Conservation (phyloP, 2,888 invertebrate species). For the Nematopogon swammerdamellus region DNA sequence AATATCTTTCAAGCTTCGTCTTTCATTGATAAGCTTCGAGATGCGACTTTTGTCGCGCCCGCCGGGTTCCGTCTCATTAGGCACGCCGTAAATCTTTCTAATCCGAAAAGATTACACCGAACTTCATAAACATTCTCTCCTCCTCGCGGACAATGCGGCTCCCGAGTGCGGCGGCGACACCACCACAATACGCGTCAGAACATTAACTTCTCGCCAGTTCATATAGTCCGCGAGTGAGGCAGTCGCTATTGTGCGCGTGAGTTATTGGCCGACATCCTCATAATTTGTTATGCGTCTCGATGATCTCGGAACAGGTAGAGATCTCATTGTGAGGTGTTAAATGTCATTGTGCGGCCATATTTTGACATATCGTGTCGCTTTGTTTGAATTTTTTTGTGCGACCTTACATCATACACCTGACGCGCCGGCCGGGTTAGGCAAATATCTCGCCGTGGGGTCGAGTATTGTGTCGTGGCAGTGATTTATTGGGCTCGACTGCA, state of each 20-base stretch:
- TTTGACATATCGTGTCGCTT: slow-evolving; percentile 49
- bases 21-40: too few relatives aligned
- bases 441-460: background rate
- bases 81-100: background rate
- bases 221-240: slow-evolving; percentile 17
- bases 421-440: slow-evolving; percentile 13
- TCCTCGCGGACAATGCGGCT: background rate
- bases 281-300: background rate
- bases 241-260: background rate
- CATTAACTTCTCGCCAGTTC: slow-evolving; percentile 54
- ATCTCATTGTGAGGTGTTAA: background rate
- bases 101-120: background rate
- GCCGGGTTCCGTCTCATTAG: background rate
- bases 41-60: too few relatives aligned
- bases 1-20: too few relatives aligned
- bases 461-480: background rate
- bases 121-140: background rate
- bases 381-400: slow-evolving; percentile 38
- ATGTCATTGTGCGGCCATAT: slow-evolving; percentile 33
- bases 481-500: background rate
- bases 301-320: background rate
- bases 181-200: background rate
- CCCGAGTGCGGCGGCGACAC: background rate
- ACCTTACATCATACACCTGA: slow-evolving; percentile 47
- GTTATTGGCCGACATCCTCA: background rate